A percentile compares a stretch with the other conserved stretches of the same genome.
phyloP scores from a whole-genome alignment of 2,888 invertebrate genomes.

The Rhabditoides inermis region DNA sequence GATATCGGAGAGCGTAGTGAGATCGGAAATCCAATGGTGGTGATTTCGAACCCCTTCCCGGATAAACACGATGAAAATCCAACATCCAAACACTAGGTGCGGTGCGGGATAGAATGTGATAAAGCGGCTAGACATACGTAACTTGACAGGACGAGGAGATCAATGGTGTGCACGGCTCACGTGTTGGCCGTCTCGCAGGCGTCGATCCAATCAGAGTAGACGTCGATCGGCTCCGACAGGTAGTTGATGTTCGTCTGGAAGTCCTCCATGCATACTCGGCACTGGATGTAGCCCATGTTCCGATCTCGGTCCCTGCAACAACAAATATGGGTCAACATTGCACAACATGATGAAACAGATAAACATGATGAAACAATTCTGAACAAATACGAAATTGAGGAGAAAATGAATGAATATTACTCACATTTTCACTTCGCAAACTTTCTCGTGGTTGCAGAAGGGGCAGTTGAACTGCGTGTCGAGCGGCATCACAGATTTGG shows the following conservation, averaged over 20 bases:
- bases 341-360: no score
- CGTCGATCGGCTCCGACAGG: conserved; percentile 91
- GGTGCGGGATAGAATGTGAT: background rate
- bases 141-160: no score
- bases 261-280: conserved; percentile 84
- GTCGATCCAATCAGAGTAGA: conserved; percentile 99
- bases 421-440: conserved; percentile 98
- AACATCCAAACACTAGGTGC: no score
- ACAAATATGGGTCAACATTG: no score
- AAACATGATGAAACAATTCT: no score
- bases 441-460: conserved; percentile 97
- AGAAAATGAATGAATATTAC: conserved; percentile 6
- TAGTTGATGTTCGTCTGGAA: conserved; percentile 78
- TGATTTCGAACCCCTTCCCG: no score
- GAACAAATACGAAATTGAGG: no score
- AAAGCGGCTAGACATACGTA: background rate
- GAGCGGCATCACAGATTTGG: conserved; percentile 81
- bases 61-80: no score
- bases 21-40: no score
- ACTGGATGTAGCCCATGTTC: conserved; percentile 86
- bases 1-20: no score
- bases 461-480: conserved; percentile 96
- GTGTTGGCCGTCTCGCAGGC: conserved; percentile 87
- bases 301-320: conserved; percentile 77
- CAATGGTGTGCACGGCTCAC: no score